Percentiles rank a stretch among this genome's conserved stretches.
These are phyloP conservation scores for Dryobates pubescens DNA, from an alignment of 2,797 vertebrate species.

Conservation along the genomic window DNA sequence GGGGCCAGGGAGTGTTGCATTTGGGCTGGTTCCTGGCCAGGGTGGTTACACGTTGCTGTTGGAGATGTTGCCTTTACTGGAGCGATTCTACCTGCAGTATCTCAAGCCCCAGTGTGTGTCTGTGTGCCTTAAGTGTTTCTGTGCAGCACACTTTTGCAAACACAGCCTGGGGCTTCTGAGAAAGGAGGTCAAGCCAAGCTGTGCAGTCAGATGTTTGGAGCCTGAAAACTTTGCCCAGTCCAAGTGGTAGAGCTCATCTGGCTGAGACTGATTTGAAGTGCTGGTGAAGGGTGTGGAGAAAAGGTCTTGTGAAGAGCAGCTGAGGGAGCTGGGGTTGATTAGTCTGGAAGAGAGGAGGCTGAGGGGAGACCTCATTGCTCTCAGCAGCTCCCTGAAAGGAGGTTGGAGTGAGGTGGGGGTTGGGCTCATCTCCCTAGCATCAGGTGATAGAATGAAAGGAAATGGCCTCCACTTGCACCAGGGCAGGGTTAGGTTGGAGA, in stretches of 20 bases:
- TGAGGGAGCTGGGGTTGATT: too few species aligned
- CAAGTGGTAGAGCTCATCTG: neutral
- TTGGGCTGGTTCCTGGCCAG: conserved; percentile 22
- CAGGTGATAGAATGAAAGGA: too few species aligned
- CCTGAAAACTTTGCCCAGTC: neutral
- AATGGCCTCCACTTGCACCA: too few species aligned
- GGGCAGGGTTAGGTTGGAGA: too few species aligned
- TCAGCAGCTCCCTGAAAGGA: too few species aligned
- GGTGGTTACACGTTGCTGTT: neutral
- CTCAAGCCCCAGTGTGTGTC: neutral
- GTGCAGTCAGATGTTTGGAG: neutral
- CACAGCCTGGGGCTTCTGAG: neutral
- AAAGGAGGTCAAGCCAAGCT: neutral
- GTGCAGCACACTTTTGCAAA: neutral
- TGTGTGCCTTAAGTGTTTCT: neutral
- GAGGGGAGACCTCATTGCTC: too few species aligned
- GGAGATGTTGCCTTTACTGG: neutral
- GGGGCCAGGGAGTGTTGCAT: neutral
- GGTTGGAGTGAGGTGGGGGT: too few species aligned
- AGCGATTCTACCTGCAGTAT: neutral
- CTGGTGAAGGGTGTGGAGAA: neutral
- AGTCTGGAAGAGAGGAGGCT: too few species aligned
- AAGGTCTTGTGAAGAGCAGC: too few species aligned
- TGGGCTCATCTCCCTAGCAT: too few species aligned
- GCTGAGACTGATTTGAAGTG: neutral